A percentile compares a stretch with the other conserved stretches of the same genome.
Conservation (phyloP, 2,797 vertebrate genomes). For the Anguilla megastoma region DNA sequence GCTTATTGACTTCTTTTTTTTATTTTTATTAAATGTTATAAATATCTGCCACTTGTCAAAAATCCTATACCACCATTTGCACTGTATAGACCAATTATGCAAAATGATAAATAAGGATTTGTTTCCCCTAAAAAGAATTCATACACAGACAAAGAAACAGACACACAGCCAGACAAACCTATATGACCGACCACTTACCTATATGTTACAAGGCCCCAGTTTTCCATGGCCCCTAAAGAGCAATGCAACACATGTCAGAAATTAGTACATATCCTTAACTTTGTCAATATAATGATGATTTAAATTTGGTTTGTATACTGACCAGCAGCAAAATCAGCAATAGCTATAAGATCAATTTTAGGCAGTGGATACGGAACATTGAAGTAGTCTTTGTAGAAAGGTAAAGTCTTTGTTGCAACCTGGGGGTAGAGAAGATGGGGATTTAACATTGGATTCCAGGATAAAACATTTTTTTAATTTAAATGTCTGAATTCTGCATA, state of each 20-base stretch:
- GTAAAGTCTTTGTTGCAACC: constrained; percentile 98
- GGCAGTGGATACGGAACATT: constrained; percentile 97
- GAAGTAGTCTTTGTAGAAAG: constrained; percentile 99
- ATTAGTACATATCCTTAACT: constrained; percentile 53
- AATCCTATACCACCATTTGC: neutral
- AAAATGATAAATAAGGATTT: neutral
- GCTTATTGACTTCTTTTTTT: neutral
- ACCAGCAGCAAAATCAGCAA: constrained; percentile 99
- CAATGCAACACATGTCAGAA: constrained; percentile 51
- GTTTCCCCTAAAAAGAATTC: neutral
- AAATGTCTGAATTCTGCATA: neutral
- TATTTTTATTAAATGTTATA: neutral
- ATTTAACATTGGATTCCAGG: neutral
- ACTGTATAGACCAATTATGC: neutral
- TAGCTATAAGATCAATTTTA: constrained; percentile 99
- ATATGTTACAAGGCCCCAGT: constrained; percentile 99
- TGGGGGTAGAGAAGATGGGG: constrained; percentile 60
- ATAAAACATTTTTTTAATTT: no score
- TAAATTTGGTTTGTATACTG: constrained; percentile 52
- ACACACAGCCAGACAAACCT: neutral
- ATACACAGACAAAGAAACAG: neutral
- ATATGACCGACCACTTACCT: constrained; percentile 73
- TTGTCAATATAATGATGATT: constrained; percentile 40
- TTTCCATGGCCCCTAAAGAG: constrained; percentile 96
- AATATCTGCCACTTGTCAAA: neutral